A percentile compares a stretch with the other conserved stretches of the same genome.
These are phyloP conservation scores for Sebastes diploproa DNA, from an alignment of 2,797 vertebrate species.

Conservation along the genomic window DNA sequence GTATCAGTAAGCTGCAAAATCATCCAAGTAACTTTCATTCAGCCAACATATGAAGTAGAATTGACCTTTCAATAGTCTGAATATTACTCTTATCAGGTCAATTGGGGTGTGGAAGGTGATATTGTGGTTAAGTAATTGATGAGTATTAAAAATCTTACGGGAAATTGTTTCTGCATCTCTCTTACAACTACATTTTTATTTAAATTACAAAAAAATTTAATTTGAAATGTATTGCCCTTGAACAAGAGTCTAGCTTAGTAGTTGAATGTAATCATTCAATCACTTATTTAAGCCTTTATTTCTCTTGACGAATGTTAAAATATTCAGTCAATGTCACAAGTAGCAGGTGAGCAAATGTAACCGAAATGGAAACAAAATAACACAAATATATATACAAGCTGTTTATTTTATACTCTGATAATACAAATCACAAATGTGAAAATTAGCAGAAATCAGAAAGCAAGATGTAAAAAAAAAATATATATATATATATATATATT, in stretches of 20 bases:
- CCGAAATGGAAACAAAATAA: neutral
- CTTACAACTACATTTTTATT: neutral
- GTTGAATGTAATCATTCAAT: neutral
- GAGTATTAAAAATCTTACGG: neutral
- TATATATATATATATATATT: neutral
- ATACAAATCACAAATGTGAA: conserved; percentile 38
- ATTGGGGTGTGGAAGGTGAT: neutral
- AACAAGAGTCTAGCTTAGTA: neutral
- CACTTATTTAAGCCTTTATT: neutral
- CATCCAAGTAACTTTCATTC: neutral
- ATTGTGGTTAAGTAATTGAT: neutral
- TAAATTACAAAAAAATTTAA: neutral
- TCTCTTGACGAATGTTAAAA: neutral
- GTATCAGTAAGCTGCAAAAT: neutral
- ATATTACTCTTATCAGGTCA: neutral
- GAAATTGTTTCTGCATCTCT: neutral
- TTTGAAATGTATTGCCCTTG: neutral
- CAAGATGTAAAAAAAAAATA: neutral
- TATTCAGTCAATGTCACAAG: neutral
- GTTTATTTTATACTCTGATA: conserved; percentile 54
- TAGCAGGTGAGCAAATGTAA: neutral
- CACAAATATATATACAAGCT: neutral
- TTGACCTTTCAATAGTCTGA: neutral
- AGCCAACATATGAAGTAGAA: neutral
- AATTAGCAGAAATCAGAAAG: neutral